Percentiles rank a stretch among this genome's conserved stretches.
Conservation (phyloP, 2,888 invertebrate species). For the Drosophila lacicola region DNA sequence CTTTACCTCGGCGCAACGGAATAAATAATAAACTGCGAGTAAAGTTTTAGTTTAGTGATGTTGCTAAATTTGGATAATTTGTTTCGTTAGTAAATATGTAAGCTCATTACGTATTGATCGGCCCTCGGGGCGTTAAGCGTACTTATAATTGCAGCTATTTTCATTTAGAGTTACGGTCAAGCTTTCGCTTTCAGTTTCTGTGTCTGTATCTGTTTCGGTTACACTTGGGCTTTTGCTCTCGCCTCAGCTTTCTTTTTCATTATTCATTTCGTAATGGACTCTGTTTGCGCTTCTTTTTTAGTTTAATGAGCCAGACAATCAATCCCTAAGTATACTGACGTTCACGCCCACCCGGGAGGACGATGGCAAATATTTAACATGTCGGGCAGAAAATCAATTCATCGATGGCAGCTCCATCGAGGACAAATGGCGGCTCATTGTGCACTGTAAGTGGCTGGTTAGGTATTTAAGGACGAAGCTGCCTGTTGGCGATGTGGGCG, state of each 20-base stretch:
- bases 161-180: constrained; percentile 46
- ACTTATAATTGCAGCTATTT: constrained; percentile 73
- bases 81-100: constrained; percentile 10
- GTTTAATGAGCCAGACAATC: constrained; percentile 93
- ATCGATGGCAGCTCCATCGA: constrained; percentile 93
- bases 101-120: constrained; percentile 51
- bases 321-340: constrained; percentile 92
- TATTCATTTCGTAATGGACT: constrained; percentile 82
- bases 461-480: not conserved
- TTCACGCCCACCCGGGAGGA: constrained; percentile 94
- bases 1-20: not conserved
- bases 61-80: constrained; percentile 30
- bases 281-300: constrained; percentile 84
- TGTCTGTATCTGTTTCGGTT: not conserved
- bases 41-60: not conserved
- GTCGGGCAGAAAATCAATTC: constrained; percentile 94
- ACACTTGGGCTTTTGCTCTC: constrained; percentile 26
- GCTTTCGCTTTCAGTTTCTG: not conserved
- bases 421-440: constrained; percentile 94
- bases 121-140: constrained; percentile 21
- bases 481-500: not conserved
- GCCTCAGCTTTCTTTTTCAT: constrained; percentile 57
- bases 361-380: constrained; percentile 95
- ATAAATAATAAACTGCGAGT: constrained; percentile 13
- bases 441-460: constrained; percentile 91